A percentile compares a stretch with the other conserved stretches of the same genome.
phyloP scores from a whole-genome alignment of 2,797 vertebrate species.

The Moxostoma hubbsi region DNA sequence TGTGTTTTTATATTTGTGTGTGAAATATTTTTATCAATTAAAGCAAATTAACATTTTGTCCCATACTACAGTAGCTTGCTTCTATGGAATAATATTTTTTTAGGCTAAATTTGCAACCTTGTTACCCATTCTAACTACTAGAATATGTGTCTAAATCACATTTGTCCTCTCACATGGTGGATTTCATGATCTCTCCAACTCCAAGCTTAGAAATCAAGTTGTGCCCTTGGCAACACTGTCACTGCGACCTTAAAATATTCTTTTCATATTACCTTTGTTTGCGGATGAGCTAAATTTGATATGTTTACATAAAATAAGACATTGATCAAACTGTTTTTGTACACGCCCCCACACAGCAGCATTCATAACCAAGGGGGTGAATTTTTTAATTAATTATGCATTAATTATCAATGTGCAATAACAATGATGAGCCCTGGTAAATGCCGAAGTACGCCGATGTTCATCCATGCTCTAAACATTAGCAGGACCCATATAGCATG shows the following conservation, averaged over 20 bases:
- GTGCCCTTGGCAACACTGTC: slow-evolving; percentile 55
- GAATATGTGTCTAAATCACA: slow-evolving; percentile 23
- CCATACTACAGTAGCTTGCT: too few relatives aligned
- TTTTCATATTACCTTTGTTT: slow-evolving; percentile 55
- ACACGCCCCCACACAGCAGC: slow-evolving; percentile 39
- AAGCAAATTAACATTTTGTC: too few relatives aligned
- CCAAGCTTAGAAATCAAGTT: slow-evolving; percentile 50
- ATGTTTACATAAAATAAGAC: slow-evolving; percentile 64
- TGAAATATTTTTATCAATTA: too few relatives aligned
- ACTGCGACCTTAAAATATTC: slow-evolving; percentile 52
- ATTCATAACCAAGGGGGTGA: slow-evolving; percentile 30
- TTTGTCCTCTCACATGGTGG: slow-evolving; percentile 23
- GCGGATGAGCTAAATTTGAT: slow-evolving; percentile 58
- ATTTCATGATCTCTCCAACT: slow-evolving; percentile 57
- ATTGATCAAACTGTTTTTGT: slow-evolving; percentile 60
- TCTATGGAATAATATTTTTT: too few relatives aligned
- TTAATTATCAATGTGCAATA: slow-evolving; percentile 64
- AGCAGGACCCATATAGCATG: slow-evolving; percentile 55
- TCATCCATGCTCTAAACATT: slow-evolving; percentile 52
- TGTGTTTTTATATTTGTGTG: too few relatives aligned
- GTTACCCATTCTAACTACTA: neutral
- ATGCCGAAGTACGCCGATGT: slow-evolving; percentile 47
- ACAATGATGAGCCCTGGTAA: slow-evolving; percentile 68
- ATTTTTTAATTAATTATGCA: slow-evolving; percentile 57
- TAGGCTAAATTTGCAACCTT: too few relatives aligned